Conservation (phyloP, 2,888 invertebrate species). For the Portevinia maculata region DNA sequence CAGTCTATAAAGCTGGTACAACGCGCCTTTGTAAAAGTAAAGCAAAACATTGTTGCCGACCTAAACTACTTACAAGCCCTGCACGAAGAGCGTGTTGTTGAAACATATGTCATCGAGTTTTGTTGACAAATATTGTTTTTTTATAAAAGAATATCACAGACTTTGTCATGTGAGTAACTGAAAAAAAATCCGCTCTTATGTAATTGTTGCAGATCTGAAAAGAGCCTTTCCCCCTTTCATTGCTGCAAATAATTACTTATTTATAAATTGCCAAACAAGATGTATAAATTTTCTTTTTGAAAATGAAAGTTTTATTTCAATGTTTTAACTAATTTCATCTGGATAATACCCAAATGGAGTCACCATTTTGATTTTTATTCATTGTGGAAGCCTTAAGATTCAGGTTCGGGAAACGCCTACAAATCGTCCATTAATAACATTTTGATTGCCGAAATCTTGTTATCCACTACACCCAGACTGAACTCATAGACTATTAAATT, state of each 20-base stretch:
- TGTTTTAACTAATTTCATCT: background rate
- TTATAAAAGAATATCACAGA: too few species aligned
- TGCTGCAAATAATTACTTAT: too few species aligned
- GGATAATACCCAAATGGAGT: background rate
- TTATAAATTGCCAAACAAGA: background rate
- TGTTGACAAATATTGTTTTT: too few species aligned
- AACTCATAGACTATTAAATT: constrained; percentile 1
- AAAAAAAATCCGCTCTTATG: background rate
- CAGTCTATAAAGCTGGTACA: constrained; percentile 33
- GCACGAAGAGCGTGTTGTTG: background rate
- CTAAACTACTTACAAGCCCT: background rate
- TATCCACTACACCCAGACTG: constrained; percentile 1
- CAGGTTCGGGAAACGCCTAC: constrained; percentile 5
- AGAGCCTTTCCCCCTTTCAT: too few species aligned
- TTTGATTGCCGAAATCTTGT: constrained; percentile 14
- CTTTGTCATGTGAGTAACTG: too few species aligned
- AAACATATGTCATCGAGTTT: too few species aligned
- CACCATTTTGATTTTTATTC: constrained; percentile 1
- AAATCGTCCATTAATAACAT: background rate
- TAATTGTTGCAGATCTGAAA: background rate
- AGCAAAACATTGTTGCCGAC: background rate
- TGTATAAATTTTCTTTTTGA: background rate
- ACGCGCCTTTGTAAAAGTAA: background rate
- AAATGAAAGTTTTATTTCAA: background rate
- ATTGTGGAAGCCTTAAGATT: background rate